A percentile compares a stretch with the other conserved stretches of the same genome.
Conservation (phyloP, 2,888 invertebrate species). For the Ellobium chinense region DNA sequence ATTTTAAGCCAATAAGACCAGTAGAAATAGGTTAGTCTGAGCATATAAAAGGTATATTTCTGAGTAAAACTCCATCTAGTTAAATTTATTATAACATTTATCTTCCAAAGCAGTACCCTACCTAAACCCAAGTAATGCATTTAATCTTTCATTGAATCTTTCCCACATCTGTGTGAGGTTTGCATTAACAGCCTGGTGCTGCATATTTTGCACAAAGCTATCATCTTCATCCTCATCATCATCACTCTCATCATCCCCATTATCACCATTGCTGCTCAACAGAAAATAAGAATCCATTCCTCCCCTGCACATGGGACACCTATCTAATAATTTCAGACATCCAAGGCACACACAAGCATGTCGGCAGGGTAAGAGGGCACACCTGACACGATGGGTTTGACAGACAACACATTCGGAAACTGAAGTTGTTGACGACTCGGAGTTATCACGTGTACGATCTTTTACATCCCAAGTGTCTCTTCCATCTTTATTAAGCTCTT, state of each 20-base stretch:
- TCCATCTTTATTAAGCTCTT: too few relatives aligned
- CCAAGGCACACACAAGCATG: conserved; percentile 91
- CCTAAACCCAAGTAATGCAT: conserved; percentile 33
- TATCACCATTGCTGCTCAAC: conserved; percentile 45
- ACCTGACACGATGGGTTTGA: conserved; percentile 87
- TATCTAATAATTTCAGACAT: conserved; percentile 89
- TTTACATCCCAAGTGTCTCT: too few relatives aligned
- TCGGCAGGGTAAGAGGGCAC: conserved; percentile 90
- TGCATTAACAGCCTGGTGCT: conserved; percentile 36
- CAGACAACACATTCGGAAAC: conserved; percentile 86
- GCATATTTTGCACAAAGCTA: neutral
- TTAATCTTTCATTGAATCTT: conserved; percentile 19
- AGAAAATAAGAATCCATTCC: conserved; percentile 89
- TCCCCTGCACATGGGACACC: conserved; percentile 92
- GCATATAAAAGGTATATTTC: too few relatives aligned
- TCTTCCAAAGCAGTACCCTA: too few relatives aligned
- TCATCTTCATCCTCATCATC: conserved; percentile 24
- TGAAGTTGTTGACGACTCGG: neutral
- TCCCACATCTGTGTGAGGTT: conserved; percentile 15
- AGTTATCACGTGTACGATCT: too few relatives aligned
- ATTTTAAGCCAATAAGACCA: too few relatives aligned
- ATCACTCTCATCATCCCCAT: neutral
- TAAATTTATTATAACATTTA: too few relatives aligned
- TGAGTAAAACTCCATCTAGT: too few relatives aligned
- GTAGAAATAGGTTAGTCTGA: too few relatives aligned